Base-by-base conservation (phyloP, 2,888 invertebrate species). In the Nyleta sp. region DNA sequence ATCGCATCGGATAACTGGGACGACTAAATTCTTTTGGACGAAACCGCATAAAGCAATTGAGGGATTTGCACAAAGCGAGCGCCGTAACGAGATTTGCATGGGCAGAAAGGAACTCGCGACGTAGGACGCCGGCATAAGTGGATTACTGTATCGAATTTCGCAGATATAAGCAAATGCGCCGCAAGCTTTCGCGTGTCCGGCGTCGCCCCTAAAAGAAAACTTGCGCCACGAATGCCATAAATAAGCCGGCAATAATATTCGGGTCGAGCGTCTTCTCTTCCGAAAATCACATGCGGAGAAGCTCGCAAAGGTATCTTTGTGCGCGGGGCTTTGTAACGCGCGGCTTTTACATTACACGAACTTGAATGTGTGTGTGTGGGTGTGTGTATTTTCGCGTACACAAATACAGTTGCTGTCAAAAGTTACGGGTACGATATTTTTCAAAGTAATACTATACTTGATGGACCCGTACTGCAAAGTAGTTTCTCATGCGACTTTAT, bases 161-260 rank as follows among this genome's bases (percentile, higher is more conserved):
- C 50, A 65, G 42, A 71, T 52, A 53, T 42, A 46, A 10, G 44
- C 62, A 44, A 59, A 67, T 67, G 22, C 50, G 18, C 2, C 8
- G 38, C 22, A 33, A 65, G 35, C 42, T 59, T 59, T 46, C 20
- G 44, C 44, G 28, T 68, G 55, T 52, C 68, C 62, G 35, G 46
- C 17, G 17, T 18, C 22, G 4, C 38, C 3, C 10, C 13, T 40
- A 53, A 78, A 67, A 71, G 70, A 35, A 65, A 71, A 71, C 55
- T 75, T 71, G 40, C 46, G n/a, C 53, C 13, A 73, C 59, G 79
- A 76, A 80, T 78, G 78, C 77, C 77, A 85, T 86, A 87, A 87
- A 86, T 86, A 87, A 85, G 79, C 76, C 70, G 71, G 75, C 57
- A 71, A 84, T 84, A 85, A 85, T 84, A 86, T 85, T 86, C 83